Base-by-base conservation (phyloP, 2,797 vertebrate species). In the Danio tinwini region DNA sequence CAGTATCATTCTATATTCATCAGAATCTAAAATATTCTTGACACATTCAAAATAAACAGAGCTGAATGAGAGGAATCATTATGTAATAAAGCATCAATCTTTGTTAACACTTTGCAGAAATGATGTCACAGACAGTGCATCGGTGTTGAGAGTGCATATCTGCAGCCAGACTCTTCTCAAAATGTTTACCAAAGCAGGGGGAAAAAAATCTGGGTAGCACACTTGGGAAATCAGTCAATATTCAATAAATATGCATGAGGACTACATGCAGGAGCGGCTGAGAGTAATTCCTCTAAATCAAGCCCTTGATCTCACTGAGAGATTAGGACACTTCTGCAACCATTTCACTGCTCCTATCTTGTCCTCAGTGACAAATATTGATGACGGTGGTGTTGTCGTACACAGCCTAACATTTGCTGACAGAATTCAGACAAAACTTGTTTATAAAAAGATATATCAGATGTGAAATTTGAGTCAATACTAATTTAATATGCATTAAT, bases 221-320 rank as follows among this genome's bases (percentile, higher is more conserved):
- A 17, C 73, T 44, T 65, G 16, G 44, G 68, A 86, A 86, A 80
- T 61, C 78, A 82, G 77, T 82, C 80, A 74, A 70, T 80, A 77
- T 58, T 67, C 37, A 17, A 80, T 85, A 80, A 84, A 85, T 84
- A 85, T 82, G 82, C 70, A 82, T 80, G 80, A 80, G 59, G 7
- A 68, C 14, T 59, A 61, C 78, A 64, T 68, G 42, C 79, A 13
- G 69, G 62, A 63, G 19, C 8, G 6, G 49, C 75, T 52, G 77
- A 12, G 19, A 45, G 74, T 53, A 76, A 69, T 69, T n/a, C 70
- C 69, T 62, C 75, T 59, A 67, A 83, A 80, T 68, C 78, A 83
- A 80, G 61, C 73, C 16, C 73, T 65, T 76, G 65, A 80, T 80
- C 72, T 64, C 69, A 70, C 39, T 9, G 40, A 80, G 50, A 72